phyloP scores from a whole-genome alignment of 2,888 invertebrate species.

The Acheta domesticus region DNA sequence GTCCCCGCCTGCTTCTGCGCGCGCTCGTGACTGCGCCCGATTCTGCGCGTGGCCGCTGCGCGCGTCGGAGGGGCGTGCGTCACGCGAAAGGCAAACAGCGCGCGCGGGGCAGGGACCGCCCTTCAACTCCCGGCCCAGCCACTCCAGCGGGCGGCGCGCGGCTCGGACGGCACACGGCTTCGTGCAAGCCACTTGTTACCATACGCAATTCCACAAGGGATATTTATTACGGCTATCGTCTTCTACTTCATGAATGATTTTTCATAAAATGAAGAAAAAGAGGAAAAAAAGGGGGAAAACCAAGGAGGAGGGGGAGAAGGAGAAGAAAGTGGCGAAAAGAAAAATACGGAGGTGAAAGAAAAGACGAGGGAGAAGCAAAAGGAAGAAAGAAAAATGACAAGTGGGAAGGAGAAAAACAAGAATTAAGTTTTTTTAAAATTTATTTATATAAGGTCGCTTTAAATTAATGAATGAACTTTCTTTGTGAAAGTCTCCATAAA shows the following conservation, averaged over 20 bases:
- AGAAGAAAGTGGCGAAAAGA: background rate
- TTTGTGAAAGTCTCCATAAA: no score
- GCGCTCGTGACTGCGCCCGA: no score
- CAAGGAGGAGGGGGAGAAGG: background rate
- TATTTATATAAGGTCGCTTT: no score
- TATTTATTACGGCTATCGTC: no score
- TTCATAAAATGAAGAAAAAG: no score
- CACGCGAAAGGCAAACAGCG: background rate
- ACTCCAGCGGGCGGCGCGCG: slow-evolving; percentile 20
- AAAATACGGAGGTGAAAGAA: slow-evolving; percentile 8
- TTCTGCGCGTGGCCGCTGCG: background rate
- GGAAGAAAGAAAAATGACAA: background rate
- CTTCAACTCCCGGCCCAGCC: no score
- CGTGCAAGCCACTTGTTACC: background rate
- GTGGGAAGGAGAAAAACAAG: background rate
- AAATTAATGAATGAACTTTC: no score
- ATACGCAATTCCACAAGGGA: no score
- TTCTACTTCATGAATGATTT: no score
- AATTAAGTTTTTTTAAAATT: no score
- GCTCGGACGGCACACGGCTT: background rate
- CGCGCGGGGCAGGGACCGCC: background rate
- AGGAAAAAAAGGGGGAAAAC: background rate
- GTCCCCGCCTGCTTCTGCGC: no score
- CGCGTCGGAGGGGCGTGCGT: background rate
- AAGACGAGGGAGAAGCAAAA: background rate